Base-by-base conservation (phyloP, 1,140 invertebrate species). In the Drosophila sulfurigaster region DNA sequence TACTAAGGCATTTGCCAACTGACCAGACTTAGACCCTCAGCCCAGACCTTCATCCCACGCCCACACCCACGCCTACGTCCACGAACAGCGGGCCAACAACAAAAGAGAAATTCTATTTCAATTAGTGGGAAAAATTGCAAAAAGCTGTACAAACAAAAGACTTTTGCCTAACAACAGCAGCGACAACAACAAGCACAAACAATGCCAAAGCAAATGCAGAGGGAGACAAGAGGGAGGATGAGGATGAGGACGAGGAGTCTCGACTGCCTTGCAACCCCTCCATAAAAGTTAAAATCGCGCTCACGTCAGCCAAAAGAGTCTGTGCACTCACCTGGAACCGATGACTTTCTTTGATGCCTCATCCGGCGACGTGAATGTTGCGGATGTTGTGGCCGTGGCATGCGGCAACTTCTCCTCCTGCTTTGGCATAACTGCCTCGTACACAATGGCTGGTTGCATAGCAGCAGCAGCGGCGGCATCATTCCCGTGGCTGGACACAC, bases 91-190 rank as follows among this genome's bases (percentile, higher is more conserved):
- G 56, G 63, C 16, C 62, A 63, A 49, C 71, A 75, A 81, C 65
- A 77, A 81, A 79, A 54, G 65, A 71, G 67, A 89, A 89, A 89
- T 89, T 89, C 85, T 90, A 89, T 89, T 89, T 89, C 86, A 89
- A 89, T 89, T 89, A 89, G 85, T 85, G 85, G 86, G 68, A 89
- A 89, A 88, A 89, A 89, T 89, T 85, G 81, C 77, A 85, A 89
- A 88, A 88, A 85, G 85, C 81, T 88, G 67, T 58, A 65, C 75
- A 89, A 89, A 89, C 85, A 89, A 89, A 85, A 85, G 78, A 85
- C 60, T 81, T 82, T 80, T 75, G 57, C 74, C 66, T 73, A 80
- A 57, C 83, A 80, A 80, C 69, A 72, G 30, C 69, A 72, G 20
- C 69, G 59, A 58, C 45, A 67, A 52, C 75, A 67, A 79, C 64